Evolutionary conservation across 2,888 invertebrate species (phyloP).

Genomic region (Athripsodes cinereus): DNA sequence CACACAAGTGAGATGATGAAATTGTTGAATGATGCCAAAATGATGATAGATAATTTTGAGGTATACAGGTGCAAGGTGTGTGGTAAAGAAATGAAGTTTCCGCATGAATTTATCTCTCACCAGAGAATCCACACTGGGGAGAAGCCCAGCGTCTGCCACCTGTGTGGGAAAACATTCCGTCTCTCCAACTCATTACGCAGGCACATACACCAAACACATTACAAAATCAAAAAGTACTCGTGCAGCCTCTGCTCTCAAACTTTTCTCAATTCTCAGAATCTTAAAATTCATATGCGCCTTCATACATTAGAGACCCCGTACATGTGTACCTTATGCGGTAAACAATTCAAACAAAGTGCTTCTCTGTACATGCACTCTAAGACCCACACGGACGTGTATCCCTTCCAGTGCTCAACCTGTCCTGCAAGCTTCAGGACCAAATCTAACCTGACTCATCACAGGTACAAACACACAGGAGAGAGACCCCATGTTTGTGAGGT

Average conservation of each 20-base stretch:
- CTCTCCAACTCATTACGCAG: conserved; percentile 58
- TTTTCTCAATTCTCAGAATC: conserved; percentile 56
- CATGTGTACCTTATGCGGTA: conserved; percentile 54
- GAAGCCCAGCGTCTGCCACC: conserved; percentile 58
- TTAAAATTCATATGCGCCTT: conserved; percentile 53
- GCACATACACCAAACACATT: conserved; percentile 58
- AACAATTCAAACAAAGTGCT: conserved; percentile 60
- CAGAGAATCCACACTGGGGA: conserved; percentile 60
- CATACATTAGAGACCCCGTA: conserved; percentile 56
- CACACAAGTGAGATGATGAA: not conserved
- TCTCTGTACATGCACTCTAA: conserved; percentile 57
- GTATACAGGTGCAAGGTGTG: conserved; percentile 54
- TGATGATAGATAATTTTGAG: conserved; percentile 32
- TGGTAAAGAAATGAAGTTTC: conserved; percentile 53
- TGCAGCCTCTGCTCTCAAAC: conserved; percentile 51
- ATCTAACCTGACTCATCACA: conserved; percentile 51
- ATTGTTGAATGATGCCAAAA: conserved; percentile 31
- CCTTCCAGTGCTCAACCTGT: conserved; percentile 55
- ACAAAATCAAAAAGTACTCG: conserved; percentile 51
- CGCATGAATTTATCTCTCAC: conserved; percentile 58
- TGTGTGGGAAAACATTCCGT: conserved; percentile 61
- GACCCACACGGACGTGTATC: conserved; percentile 51
- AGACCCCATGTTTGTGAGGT: conserved; percentile 53
- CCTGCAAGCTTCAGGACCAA: conserved; percentile 54
- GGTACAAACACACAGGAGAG: conserved; percentile 56